phyloP scores from a whole-genome alignment of 2,797 vertebrate species.

The Pitangus sulphuratus region DNA sequence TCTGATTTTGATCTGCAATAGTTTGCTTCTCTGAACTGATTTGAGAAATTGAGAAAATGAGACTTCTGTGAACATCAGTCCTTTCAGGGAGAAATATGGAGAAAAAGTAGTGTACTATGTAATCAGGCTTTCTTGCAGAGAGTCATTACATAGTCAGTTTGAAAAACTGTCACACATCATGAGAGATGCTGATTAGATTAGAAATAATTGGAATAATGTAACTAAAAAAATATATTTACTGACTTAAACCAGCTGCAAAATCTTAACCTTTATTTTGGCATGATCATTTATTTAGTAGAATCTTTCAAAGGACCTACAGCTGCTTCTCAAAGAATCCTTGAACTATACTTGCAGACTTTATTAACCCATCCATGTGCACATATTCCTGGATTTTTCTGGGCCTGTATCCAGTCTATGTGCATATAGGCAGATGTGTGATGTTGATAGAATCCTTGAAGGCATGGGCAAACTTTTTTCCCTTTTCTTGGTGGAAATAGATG shows the following conservation, averaged over 20 bases:
- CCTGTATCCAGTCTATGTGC: background rate
- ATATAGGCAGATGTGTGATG: background rate
- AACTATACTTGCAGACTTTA: background rate
- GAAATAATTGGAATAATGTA: background rate
- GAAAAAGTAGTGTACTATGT: background rate
- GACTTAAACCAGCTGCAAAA: background rate
- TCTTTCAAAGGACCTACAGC: background rate
- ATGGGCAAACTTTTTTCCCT: background rate
- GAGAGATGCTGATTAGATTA: background rate
- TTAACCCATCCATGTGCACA: background rate
- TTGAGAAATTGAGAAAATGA: background rate
- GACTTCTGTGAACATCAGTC: background rate
- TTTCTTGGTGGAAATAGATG: background rate
- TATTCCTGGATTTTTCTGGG: background rate
- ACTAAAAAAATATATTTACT: background rate
- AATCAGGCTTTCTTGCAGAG: background rate
- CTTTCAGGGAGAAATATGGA: background rate
- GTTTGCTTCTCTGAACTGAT: background rate
- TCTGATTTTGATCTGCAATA: background rate
- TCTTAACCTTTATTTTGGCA: background rate
- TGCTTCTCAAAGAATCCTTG: background rate
- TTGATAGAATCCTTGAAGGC: background rate
- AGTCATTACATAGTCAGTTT: background rate
- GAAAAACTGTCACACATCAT: background rate
- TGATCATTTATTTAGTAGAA: background rate